Percentiles rank a stretch among this genome's conserved stretches.
Conservation (phyloP, 1,140 invertebrate genomes). For the Apis dorsata region DNA sequence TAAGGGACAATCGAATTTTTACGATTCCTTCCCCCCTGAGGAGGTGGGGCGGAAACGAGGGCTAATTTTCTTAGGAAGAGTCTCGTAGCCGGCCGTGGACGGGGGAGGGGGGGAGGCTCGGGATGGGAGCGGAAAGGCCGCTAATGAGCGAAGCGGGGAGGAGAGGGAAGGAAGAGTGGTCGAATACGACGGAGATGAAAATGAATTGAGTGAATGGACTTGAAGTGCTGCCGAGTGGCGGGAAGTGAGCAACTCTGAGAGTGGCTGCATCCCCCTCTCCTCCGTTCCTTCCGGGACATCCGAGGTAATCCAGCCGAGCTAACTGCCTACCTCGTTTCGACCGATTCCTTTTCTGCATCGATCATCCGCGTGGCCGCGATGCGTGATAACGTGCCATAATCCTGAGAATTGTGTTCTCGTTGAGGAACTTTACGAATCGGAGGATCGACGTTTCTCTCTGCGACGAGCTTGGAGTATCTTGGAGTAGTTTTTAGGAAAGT, state of each 20-base stretch:
- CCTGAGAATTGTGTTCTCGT: too few relatives aligned
- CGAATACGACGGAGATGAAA: slow-evolving; percentile 77
- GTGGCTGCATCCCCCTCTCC: slow-evolving; percentile 33
- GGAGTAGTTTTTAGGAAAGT: too few relatives aligned
- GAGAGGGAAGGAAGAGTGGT: slow-evolving; percentile 65
- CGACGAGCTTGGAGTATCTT: too few relatives aligned
- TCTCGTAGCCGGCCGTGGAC: slow-evolving; percentile 36
- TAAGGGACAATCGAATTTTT: slow-evolving; percentile 62
- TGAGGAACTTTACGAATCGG: too few relatives aligned
- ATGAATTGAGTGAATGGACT: slow-evolving; percentile 78
- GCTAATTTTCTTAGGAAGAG: slow-evolving; percentile 75
- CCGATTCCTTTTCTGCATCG: slow-evolving; percentile 2
- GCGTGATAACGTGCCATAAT: too few relatives aligned
- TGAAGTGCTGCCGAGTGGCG: slow-evolving; percentile 77
- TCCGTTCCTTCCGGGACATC: slow-evolving; percentile 53
- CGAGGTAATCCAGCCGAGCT: slow-evolving; percentile 50
- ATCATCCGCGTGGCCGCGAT: not conserved
- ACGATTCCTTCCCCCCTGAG: slow-evolving; percentile 26
- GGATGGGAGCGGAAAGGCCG: slow-evolving; percentile 72
- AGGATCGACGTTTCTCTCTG: too few relatives aligned
- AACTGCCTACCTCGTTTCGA: slow-evolving; percentile 40
- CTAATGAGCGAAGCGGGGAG: slow-evolving; percentile 75
- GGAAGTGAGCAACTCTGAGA: slow-evolving; percentile 78
- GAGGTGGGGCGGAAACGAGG: slow-evolving; percentile 68
- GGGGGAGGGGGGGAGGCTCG: slow-evolving; percentile 47